phyloP scores from a whole-genome alignment of 2,113 vertebrate genomes.

The Chloroceryle aenea region DNA sequence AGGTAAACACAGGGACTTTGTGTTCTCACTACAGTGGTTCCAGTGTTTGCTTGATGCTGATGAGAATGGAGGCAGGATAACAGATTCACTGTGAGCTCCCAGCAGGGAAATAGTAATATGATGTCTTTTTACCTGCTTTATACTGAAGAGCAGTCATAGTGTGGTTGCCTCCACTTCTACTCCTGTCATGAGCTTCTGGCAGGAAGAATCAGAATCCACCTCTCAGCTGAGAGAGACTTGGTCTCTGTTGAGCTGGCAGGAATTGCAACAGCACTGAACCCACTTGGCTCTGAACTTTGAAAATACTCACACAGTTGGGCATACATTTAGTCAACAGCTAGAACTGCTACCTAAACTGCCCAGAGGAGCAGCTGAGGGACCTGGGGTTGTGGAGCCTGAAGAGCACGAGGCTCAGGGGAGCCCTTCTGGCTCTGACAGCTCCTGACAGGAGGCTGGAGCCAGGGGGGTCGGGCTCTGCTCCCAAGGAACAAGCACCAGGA shows the following conservation, averaged over 20 bases:
- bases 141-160: neutral
- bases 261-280: neutral
- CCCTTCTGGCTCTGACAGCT: neutral
- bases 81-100: neutral
- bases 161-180: neutral
- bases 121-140: neutral
- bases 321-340: neutral
- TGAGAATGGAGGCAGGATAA: neutral
- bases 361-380: neutral
- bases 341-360: neutral
- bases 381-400: neutral
- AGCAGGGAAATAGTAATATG: neutral
- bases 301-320: neutral
- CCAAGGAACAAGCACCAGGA: neutral
- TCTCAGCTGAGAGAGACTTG: neutral
- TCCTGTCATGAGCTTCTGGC: neutral
- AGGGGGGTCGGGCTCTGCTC: neutral
- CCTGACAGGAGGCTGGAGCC: neutral
- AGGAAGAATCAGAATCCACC: neutral
- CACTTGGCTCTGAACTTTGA: neutral
- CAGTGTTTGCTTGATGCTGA: neutral
- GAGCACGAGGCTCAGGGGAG: neutral
- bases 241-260: neutral
- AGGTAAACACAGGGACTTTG: constrained; percentile 69
- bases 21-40: neutral